Conservation (phyloP, 2,113 vertebrate species). For the Equus przewalskii region DNA sequence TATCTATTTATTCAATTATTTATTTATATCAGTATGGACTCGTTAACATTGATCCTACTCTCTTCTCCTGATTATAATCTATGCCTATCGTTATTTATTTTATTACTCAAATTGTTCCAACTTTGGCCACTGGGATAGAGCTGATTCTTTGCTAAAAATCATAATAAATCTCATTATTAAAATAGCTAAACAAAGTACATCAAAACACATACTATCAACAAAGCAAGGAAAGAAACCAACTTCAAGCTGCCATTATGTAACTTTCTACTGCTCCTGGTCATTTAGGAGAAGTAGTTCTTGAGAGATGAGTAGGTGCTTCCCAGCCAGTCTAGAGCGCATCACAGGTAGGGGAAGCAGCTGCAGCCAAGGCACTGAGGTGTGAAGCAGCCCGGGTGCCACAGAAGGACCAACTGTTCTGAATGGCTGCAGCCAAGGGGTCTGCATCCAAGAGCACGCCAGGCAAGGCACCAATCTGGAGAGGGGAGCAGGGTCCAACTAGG, state of each 20-base stretch:
- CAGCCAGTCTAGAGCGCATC: neutral
- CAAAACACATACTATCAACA: neutral
- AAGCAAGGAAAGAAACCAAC: neutral
- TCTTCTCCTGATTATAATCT: neutral
- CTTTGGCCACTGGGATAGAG: neutral
- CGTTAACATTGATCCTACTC: neutral
- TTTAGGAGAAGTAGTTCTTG: slow-evolving; percentile 69
- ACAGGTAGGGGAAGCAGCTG: neutral
- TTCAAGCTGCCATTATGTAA: neutral
- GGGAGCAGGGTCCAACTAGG: too few species aligned
- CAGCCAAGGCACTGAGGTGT: neutral
- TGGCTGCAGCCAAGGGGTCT: neutral
- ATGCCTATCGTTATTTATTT: neutral
- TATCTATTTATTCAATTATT: neutral
- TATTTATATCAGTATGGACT: neutral
- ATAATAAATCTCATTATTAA: neutral
- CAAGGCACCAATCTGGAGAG: neutral
- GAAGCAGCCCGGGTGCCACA: neutral
- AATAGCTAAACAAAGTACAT: neutral
- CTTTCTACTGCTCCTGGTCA: neutral
- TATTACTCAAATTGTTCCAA: neutral
- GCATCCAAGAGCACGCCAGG: neutral
- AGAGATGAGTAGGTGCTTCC: slow-evolving; percentile 52
- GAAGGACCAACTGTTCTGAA: too few species aligned
- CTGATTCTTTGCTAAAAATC: neutral